Evolutionary conservation across 2,888 invertebrate species (phyloP).

Genomic region (Dasysyrphus tricinctus): DNA sequence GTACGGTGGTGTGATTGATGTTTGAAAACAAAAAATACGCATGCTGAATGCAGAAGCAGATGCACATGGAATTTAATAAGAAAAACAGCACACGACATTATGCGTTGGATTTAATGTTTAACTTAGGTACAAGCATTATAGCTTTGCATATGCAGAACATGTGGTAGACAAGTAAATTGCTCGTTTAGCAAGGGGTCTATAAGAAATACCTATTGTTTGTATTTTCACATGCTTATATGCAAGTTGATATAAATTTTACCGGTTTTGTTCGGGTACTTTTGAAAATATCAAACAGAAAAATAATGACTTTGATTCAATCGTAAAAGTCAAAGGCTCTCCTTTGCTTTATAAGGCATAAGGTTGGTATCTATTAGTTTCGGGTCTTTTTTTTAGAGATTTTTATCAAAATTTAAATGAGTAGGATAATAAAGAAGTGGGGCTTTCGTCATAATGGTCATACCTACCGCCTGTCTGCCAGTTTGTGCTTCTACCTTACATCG

Average conservation of each 20-base stretch:
- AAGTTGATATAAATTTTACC: not conserved
- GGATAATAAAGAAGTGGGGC: too few species aligned
- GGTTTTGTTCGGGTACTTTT: not conserved
- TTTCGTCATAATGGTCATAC: too few species aligned
- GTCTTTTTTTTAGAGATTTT: too few species aligned
- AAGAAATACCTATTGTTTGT: not conserved
- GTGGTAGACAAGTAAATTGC: conserved; percentile 35
- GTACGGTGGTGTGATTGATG: conserved; percentile 56
- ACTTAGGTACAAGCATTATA: not conserved
- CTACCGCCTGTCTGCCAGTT: too few species aligned
- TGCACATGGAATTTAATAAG: not conserved
- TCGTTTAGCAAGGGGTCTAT: not conserved
- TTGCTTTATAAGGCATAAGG: too few species aligned
- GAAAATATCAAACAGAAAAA: not conserved
- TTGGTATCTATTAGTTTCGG: too few species aligned
- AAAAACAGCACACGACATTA: conserved; percentile 6
- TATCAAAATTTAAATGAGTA: too few species aligned
- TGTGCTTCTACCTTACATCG: too few species aligned
- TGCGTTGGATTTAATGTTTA: conserved; percentile 10
- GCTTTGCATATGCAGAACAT: conserved; percentile 45
- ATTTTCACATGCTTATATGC: not conserved
- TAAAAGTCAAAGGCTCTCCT: not conserved
- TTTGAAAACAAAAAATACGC: conserved; percentile 45
- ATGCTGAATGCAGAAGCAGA: conserved; percentile 37
- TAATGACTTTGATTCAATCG: not conserved